Base-by-base conservation (phyloP, 2,888 invertebrate species). In the Amphipyra berbera region DNA sequence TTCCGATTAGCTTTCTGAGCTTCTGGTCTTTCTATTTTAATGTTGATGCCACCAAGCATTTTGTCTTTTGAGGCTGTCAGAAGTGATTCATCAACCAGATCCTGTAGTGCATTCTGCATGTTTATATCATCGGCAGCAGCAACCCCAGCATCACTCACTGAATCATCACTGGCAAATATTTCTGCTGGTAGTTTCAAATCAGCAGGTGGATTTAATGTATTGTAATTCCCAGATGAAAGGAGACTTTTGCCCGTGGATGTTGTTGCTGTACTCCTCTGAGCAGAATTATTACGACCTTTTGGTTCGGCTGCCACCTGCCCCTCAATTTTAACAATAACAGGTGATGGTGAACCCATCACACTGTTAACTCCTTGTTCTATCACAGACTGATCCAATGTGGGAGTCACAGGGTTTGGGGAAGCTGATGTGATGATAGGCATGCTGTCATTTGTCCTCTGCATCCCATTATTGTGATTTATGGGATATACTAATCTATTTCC, bases 91-190 rank as follows among this genome's bases (percentile, higher is more conserved):
- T 81, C 69, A 21, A 86, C 78, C 8, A 88, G 70, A 41, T 92
- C 90, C 56, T 88, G 82, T 3, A 93, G 76, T 15, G 86, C 77
- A 73, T 84, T 88, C 46, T 86, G 85, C 27, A 87, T 75, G 21
- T 55, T 74, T 4, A 88, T 64, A 47, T 93, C 93, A 50, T 94
- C 94, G 10, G 82, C 59, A 12, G 83, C 68, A 38, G 83, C 68
- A 0, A 89, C 69, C 9, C 94, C 92, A 38, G 90, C 85, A 59
- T 95, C 95, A 69, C 94, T 92, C 0, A 88, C 86, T 10, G 95
- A 94, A 70, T 95, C 95, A 73, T 95, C 95, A 75, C 93, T 94
- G 48, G 95, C 95, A 83, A 95, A 95, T 81, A 95, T 95, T 68
- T 95, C 93, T 57, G 93, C 94, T 7, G 95, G 95, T 27, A 95